Evolutionary conservation across 1,140 invertebrate species (phyloP).

Genomic region (Diachasma alloeum): DNA sequence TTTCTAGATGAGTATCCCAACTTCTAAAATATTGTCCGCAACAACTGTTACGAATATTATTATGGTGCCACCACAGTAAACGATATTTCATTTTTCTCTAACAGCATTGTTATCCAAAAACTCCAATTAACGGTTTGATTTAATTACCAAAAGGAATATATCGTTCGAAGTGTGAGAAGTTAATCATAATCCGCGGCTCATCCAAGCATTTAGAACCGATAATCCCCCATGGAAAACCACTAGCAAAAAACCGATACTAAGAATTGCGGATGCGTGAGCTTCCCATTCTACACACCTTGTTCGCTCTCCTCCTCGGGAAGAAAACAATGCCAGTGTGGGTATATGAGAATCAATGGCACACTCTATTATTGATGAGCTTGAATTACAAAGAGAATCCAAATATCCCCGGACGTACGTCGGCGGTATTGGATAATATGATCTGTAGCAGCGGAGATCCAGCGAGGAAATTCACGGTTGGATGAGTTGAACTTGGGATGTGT

Average conservation of each 20-base stretch:
- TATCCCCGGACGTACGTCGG: background rate
- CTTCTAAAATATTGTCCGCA: no score
- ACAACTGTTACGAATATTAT: no score
- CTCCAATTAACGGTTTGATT: no score
- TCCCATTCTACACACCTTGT: background rate
- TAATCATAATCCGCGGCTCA: background rate
- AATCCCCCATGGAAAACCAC: background rate
- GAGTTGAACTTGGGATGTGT: constrained; percentile 3
- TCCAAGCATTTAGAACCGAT: background rate
- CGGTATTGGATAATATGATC: background rate
- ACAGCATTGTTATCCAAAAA: no score
- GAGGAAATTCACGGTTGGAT: constrained; percentile 17
- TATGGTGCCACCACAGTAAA: no score
- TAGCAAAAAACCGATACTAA: background rate
- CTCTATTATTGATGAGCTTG: background rate
- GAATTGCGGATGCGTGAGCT: background rate
- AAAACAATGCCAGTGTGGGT: background rate
- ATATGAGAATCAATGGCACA: background rate
- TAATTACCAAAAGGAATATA: no score
- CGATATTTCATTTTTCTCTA: no score
- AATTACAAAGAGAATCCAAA: background rate
- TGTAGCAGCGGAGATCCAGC: background rate
- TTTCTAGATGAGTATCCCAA: no score
- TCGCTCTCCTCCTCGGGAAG: background rate
- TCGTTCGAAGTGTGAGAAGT: background rate